Evolutionary conservation across 2,113 vertebrate genomes (phyloP), one percentile per base, ranked within the genome.

Genomic region (Genyomyrus donnyi): DNA sequence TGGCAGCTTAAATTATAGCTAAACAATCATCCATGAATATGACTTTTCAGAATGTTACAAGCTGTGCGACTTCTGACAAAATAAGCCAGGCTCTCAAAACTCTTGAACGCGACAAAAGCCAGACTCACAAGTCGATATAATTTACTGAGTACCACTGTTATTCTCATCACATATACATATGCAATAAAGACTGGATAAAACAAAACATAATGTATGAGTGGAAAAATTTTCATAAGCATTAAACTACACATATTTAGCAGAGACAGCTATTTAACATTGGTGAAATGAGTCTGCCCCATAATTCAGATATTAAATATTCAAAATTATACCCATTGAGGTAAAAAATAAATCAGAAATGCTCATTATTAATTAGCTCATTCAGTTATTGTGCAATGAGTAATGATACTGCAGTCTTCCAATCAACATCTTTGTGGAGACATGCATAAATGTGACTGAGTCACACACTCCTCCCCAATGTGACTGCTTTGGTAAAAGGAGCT

Each of bases 11-110:
- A 35, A 35, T 52, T 31, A 87, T 27, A 87, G 15, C 31, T 52
- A 42, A 87, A 87, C 49, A 86, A 46, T 86, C 39, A 86, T 86
- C 84, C 46, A 5, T 86, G 45, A 86, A 86, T 86, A 31, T 86
- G 77, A 83, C 77, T 45, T 83, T 83, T 83, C 19, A 45, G 77
- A 83, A 83, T 83, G 77, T 45, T 83, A 83, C 31, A 83, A 83
- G 77, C 42, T 42, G 77, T 21, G 31, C 42, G 39, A 83, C 19
- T 45, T 83, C 77, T 42, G 42, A 19, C 5, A 5, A 83, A 83
- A 83, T 83, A 45, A 83, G 77, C 19, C 77, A 83, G n/a, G 39
- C 39, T 45, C 77, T 45, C 42, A 42, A 24, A 83, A 21, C n/a
- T 42, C 39, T 83, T 83, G 77, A 83, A 83, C n/a, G 0, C 5